Evolutionary conservation across 2,888 invertebrate species (phyloP), one percentile per base, ranked within the genome.

Genomic region (Xestobium rufovillosum): DNA sequence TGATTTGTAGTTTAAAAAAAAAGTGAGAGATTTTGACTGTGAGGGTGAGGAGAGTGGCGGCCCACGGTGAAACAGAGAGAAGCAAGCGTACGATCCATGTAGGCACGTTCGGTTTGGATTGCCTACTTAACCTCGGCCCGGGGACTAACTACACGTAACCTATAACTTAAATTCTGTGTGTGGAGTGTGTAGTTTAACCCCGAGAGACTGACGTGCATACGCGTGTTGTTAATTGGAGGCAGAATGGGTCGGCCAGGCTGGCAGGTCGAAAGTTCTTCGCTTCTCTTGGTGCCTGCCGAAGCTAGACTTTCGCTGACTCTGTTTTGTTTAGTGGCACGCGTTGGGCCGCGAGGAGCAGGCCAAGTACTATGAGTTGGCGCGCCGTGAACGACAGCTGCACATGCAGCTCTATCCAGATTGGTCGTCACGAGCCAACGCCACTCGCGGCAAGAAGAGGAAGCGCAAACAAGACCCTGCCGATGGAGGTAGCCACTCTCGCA

Each of bases 371-470:
- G 95, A 95, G 75, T 80, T 94, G 84, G 95, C 96, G 66, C 81
- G 92, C 70, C 86, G 92, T 73, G 96, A 96, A 76, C 83, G 95
- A 72, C 94, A 96, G 78, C 83, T 92, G 70, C 97, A 97, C 78
- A 87, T 91, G 86, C 91, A 94, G 80, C 83, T 92, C 75, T 95
- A 97, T 79, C 96, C 96, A 68, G 92, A 94, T 77, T 97, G 96
- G 96, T 89, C 89, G 76, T 89, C 89, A 76, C 95, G 97, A 74
- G 85, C 96, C 74, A 97, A 98, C 82, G 95, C 97, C 79, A 94
- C 96, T 73, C 88, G 92, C 75, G 94, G 95, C 80, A 91, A 91
- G 81, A 96, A 95, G 84, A 91, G 96, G 87, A 97, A 97, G 82
- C 85, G 89, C 83, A 89, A 90, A 82, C 88, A 88, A 86, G 90